A percentile compares a stretch with the other conserved stretches of the same genome.
These are phyloP conservation scores for Cryptus armator DNA, from an alignment of 2,888 invertebrate genomes.

Conservation along the genomic window DNA sequence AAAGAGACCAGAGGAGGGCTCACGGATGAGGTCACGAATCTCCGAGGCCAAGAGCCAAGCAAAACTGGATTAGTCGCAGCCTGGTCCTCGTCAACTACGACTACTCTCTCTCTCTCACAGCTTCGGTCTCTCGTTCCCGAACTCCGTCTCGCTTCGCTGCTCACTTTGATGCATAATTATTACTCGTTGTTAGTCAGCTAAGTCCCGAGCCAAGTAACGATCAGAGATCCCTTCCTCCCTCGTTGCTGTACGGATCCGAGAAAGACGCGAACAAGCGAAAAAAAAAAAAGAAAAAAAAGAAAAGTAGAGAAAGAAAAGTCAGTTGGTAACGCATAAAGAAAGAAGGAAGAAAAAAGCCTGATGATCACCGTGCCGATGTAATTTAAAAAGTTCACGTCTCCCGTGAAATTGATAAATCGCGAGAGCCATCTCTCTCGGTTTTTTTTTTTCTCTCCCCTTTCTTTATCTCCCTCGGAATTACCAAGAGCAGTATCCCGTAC, in stretches of 20 bases:
- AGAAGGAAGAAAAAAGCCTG: slow-evolving; percentile 72
- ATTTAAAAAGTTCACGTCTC: slow-evolving; percentile 81
- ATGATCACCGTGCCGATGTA: slow-evolving; percentile 78
- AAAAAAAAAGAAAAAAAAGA: background rate
- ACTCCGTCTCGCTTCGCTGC: slow-evolving; percentile 73
- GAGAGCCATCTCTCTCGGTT: slow-evolving; percentile 52
- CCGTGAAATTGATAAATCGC: slow-evolving; percentile 82
- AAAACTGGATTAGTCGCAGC: slow-evolving; percentile 72
- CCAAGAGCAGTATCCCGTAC: slow-evolving; percentile 10
- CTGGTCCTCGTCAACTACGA: slow-evolving; percentile 53
- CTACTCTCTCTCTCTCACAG: background rate
- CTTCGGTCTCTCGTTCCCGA: slow-evolving; percentile 16
- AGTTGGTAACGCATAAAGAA: slow-evolving; percentile 19
- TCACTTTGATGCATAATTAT: slow-evolving; percentile 80
- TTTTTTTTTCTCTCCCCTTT: slow-evolving; percentile 13
- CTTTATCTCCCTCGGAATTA: slow-evolving; percentile 36
- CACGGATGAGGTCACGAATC: slow-evolving; percentile 65
- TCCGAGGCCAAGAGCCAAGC: slow-evolving; percentile 66
- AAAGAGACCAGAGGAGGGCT: slow-evolving; percentile 40
- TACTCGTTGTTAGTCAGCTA: slow-evolving; percentile 70
- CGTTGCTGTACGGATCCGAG: slow-evolving; percentile 2
- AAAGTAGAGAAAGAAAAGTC: background rate
- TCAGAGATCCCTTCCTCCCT: slow-evolving; percentile 29
- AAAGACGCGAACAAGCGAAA: slow-evolving; percentile 8
- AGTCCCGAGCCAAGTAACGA: slow-evolving; percentile 62